Base-by-base conservation (phyloP, 1,140 invertebrate genomes). In the Drosophila melanogaster region DNA sequence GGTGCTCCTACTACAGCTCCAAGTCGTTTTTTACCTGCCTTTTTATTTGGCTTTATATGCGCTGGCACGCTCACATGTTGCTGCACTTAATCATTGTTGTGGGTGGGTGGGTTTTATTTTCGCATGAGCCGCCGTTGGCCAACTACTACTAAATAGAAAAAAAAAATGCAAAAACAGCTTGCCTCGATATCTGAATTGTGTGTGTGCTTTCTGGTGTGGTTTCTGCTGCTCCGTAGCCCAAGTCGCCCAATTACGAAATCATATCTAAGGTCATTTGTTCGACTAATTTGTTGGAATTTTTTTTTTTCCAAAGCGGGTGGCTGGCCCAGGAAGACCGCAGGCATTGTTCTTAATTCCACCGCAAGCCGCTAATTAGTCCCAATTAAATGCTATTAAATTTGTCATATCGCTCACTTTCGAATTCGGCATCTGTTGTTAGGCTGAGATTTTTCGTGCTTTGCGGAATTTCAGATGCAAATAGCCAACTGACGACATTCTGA, bases 181-280 rank as follows among this genome's bases (percentile, higher is more conserved):
- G 59, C 59, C 60, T 24, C 60, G 61, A 64, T 61, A 61, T 61
- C 46, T 66, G 60, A 53, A 40, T 64, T 51, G 43, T 41, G 58
- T 41, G 58, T 50, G n/a, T 50, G 43, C 24, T 75, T 47, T 70
- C 33, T 59, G 55, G 56, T 54, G 53, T 57, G 14, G 37, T 37
- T 37, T 50, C 50, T 41, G 44, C 55, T 65, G 37, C 41, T 49
- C 40, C 43, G 12, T 54, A 10, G 50, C 37, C 49, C 64, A 65
- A 81, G 66, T 69, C 75, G 65, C 65, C 83, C 83, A 83, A 79
- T 87, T 87, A 83, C 83, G 83, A 87, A 87, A 87, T 87, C 83
- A 89, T 87, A 89, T 87, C 83, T 87, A 87, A 87, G 83, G 83
- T 87, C 83, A 89, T 87, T 89, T 87, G 83, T 87, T 79, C 60